A percentile compares a stretch with the other conserved stretches of the same genome.
Conservation (phyloP, 2,113 vertebrate species). For the Kryptolebias marmoratus region DNA sequence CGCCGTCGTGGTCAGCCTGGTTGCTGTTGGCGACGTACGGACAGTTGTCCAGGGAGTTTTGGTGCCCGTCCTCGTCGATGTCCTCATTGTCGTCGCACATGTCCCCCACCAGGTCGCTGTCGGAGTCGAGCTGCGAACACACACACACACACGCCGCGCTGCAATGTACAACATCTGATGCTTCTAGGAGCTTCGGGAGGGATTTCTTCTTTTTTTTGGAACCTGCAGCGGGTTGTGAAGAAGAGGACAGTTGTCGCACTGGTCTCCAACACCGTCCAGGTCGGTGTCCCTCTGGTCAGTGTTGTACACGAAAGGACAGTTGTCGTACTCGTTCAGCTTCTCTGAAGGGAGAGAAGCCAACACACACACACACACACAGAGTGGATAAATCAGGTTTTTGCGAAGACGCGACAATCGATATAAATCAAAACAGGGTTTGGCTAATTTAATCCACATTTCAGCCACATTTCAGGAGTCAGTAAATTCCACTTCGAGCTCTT, state of each 20-base stretch:
- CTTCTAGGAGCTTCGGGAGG: neutral
- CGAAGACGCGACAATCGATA: neutral
- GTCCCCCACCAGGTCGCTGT: constrained; percentile 95
- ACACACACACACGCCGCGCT: neutral
- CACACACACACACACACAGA: neutral
- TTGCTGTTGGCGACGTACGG: constrained; percentile 94
- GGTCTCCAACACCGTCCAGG: constrained; percentile 93
- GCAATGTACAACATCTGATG: neutral
- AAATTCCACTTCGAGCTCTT: neutral
- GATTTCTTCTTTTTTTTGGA: neutral
- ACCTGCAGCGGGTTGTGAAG: constrained; percentile 96
- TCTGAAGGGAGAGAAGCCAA: constrained; percentile 73
- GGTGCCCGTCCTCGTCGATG: constrained; percentile 95
- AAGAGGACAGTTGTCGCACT: constrained; percentile 96
- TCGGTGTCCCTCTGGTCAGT: constrained; percentile 95
- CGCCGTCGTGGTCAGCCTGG: constrained; percentile 94
- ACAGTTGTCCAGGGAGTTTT: constrained; percentile 97
- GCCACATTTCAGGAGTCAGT: neutral
- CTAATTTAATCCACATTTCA: too few relatives aligned
- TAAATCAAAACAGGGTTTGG: constrained; percentile 2
- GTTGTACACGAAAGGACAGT: constrained; percentile 95
- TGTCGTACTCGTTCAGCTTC: constrained; percentile 92
- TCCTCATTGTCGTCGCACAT: constrained; percentile 93
- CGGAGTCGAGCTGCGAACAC: constrained; percentile 83
- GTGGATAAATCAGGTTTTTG: neutral